Conservation (phyloP, 2,797 vertebrate genomes). For the Microcaecilia unicolor region DNA sequence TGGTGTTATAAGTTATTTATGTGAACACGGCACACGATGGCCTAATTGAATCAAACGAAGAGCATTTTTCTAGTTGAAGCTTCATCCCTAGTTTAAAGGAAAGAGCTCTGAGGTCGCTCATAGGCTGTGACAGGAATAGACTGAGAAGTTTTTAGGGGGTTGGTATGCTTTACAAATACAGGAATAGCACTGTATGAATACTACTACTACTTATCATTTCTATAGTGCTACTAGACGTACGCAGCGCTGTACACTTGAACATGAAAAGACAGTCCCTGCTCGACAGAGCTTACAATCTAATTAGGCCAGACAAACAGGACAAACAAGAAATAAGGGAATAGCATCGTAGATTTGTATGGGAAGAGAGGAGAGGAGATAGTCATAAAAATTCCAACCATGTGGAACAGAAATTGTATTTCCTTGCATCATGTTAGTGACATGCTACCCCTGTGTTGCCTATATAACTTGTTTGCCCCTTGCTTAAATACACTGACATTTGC, state of each 20-base stretch:
- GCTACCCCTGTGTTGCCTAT: too few relatives aligned
- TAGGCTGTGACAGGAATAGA: slow-evolving; percentile 35
- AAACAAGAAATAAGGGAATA: too few relatives aligned
- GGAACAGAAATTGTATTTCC: slow-evolving; percentile 29
- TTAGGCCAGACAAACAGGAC: too few relatives aligned
- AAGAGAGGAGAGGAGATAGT: neutral
- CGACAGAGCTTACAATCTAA: too few relatives aligned
- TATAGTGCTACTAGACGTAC: too few relatives aligned
- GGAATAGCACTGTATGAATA: slow-evolving; percentile 1
- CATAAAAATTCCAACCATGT: neutral
- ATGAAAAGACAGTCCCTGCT: too few relatives aligned
- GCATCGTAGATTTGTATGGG: slow-evolving; percentile 1
- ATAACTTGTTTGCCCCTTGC: slow-evolving; percentile 16
- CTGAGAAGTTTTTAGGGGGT: slow-evolving; percentile 5
- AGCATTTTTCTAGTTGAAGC: slow-evolving; percentile 33
- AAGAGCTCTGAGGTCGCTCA: slow-evolving; percentile 19
- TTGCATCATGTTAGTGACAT: slow-evolving; percentile 17
- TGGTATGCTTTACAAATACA: slow-evolving; percentile 10
- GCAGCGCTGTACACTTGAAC: too few relatives aligned
- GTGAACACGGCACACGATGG: slow-evolving; percentile 44
- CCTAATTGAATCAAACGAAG: slow-evolving; percentile 35
- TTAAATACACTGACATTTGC: slow-evolving; percentile 14
- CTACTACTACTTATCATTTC: too few relatives aligned
- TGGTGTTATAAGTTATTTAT: slow-evolving; percentile 74
- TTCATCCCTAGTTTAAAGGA: slow-evolving; percentile 22